These are phyloP conservation scores for Muntiacus reevesi DNA, from an alignment of 2,113 vertebrate genomes.

Conservation along the genomic window DNA sequence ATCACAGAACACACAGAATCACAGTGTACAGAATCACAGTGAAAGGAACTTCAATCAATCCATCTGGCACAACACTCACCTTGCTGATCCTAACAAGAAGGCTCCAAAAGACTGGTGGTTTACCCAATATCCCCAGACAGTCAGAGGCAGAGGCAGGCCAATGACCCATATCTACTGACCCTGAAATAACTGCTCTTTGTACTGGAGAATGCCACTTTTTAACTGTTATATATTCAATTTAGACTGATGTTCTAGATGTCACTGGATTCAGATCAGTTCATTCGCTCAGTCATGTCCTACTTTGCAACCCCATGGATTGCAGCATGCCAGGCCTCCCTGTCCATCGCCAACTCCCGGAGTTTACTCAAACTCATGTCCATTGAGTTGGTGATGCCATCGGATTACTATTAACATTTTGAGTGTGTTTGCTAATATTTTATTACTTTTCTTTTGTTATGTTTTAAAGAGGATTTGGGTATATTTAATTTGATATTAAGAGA, in stretches of 20 bases:
- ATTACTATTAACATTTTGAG: neutral
- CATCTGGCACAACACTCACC: neutral
- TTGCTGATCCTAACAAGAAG: neutral
- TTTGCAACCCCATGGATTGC: neutral
- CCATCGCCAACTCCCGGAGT: neutral
- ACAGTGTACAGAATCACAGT: neutral
- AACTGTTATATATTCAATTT: neutral
- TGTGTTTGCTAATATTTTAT: neutral
- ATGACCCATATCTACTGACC: neutral
- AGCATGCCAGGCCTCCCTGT: neutral
- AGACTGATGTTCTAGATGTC: neutral
- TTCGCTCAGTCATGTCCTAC: neutral
- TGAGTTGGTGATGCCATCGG: neutral
- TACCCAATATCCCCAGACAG: neutral
- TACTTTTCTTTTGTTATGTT: constrained; percentile 14
- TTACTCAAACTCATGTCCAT: neutral
- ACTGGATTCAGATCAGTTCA: neutral
- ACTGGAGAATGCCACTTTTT: neutral
- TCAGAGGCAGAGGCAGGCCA: neutral
- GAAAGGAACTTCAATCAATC: neutral
- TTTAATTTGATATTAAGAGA: constrained; percentile 28
- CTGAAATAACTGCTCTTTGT: neutral
- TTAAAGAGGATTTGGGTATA: neutral
- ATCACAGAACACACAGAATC: neutral
- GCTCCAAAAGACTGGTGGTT: neutral